A percentile compares a stretch with the other conserved stretches of the same genome.
These are phyloP conservation scores for Kradibia gibbosae DNA, from an alignment of 1,140 invertebrate genomes.

Conservation along the genomic window DNA sequence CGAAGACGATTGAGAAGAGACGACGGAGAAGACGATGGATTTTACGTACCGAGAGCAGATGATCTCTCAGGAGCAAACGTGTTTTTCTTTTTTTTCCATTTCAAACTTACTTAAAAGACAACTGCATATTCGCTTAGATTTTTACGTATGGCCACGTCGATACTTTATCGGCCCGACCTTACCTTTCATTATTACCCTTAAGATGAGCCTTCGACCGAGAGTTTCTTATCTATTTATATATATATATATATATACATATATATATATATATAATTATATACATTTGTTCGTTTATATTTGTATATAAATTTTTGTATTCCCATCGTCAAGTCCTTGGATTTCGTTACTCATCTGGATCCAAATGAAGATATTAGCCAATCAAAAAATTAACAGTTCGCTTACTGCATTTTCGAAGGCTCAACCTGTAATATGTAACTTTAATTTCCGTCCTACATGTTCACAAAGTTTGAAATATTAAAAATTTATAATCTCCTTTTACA, in stretches of 20 bases:
- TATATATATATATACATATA: too few relatives aligned
- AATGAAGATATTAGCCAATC: neutral
- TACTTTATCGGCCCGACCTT: slow-evolving; percentile 13
- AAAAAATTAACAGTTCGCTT: neutral
- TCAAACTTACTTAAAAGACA: neutral
- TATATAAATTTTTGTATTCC: neutral
- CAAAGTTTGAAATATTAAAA: slow-evolving; percentile 29
- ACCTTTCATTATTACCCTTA: neutral
- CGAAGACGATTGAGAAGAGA: too few relatives aligned
- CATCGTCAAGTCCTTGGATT: neutral
- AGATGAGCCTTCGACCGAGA: neutral
- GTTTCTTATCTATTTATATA: neutral
- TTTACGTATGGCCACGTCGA: neutral
- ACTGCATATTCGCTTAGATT: neutral
- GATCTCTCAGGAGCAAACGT: neutral
- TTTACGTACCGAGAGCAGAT: neutral
- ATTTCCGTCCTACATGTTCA: neutral
- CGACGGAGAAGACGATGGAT: slow-evolving; percentile 9
- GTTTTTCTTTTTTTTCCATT: neutral
- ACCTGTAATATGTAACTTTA: neutral
- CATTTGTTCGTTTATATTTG: neutral
- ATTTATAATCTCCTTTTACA: slow-evolving; percentile 21
- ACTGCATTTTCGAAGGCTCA: slow-evolving; percentile 10
- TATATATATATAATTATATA: too few relatives aligned
- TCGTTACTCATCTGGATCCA: neutral